A percentile compares a stretch with the other conserved stretches of the same genome.
Evolutionary conservation across 2,113 vertebrate genomes (phyloP).

Genomic region (Carassius gibelio): DNA sequence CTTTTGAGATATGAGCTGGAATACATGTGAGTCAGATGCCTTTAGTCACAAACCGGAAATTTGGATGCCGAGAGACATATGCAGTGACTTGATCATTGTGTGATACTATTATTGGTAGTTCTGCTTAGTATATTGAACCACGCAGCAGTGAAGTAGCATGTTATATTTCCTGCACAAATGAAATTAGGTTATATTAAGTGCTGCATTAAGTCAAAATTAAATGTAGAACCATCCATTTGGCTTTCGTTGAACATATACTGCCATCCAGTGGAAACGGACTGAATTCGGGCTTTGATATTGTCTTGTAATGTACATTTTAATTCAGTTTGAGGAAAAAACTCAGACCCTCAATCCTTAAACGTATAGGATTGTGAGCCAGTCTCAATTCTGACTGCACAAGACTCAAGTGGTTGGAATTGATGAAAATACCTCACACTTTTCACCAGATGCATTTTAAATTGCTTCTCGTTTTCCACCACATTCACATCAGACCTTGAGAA

Average conservation of each 20-base stretch:
- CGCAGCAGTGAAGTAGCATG: background rate
- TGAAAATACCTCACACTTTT: background rate
- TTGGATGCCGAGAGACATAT: constrained; percentile 64
- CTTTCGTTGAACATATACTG: constrained; percentile 54
- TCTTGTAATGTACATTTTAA: constrained; percentile 35
- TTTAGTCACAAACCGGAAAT: constrained; percentile 73
- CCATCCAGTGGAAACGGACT: constrained; percentile 58
- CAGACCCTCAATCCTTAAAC: background rate
- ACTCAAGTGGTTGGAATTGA: background rate
- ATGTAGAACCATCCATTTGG: constrained; percentile 32
- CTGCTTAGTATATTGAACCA: background rate
- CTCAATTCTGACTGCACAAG: background rate
- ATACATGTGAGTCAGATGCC: constrained; percentile 74
- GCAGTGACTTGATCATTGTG: background rate
- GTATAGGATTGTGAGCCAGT: background rate
- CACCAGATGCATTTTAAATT: background rate
- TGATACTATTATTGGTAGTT: background rate
- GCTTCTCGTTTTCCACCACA: background rate
- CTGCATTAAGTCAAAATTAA: constrained; percentile 33
- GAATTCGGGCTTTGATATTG: constrained; percentile 37
- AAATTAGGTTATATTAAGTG: constrained; percentile 41
- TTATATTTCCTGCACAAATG: constrained; percentile 2
- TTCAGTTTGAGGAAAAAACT: background rate
- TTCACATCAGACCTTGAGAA: background rate
- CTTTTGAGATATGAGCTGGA: constrained; percentile 68